Percentiles rank a stretch among this genome's conserved stretches.
Evolutionary conservation across 2,113 vertebrate species (phyloP).

Genomic region (Athene noctua): DNA sequence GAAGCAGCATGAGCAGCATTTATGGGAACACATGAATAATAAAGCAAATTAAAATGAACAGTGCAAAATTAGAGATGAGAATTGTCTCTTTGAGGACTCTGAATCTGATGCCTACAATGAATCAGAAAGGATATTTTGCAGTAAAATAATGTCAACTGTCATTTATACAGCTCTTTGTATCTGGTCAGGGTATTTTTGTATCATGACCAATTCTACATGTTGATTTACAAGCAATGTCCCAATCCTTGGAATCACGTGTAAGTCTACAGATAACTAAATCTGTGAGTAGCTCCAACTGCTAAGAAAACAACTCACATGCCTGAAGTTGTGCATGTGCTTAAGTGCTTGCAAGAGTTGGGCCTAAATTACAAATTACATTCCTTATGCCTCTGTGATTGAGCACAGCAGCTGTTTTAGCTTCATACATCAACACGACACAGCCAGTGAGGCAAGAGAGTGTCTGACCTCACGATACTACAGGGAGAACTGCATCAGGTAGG

Average conservation of each 20-base stretch:
- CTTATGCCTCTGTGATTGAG: background rate
- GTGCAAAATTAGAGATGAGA: background rate
- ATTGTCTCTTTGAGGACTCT: background rate
- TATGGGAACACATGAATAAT: background rate
- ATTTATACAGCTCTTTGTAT: background rate
- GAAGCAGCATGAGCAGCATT: background rate
- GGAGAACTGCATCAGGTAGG: background rate
- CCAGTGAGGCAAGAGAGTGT: background rate
- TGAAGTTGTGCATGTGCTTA: background rate
- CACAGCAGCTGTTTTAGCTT: background rate
- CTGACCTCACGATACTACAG: background rate
- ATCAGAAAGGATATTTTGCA: background rate
- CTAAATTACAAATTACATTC: slow-evolving; percentile 21
- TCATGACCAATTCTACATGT: background rate
- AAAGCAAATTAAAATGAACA: background rate
- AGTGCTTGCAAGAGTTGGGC: background rate
- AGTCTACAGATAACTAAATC: background rate
- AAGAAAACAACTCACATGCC: background rate
- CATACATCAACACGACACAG: background rate
- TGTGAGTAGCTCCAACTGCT: background rate
- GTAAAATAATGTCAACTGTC: background rate
- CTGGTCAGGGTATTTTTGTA: too few species aligned
- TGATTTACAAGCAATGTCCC: background rate
- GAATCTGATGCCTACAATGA: background rate
- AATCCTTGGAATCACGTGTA: background rate